Percentiles rank a stretch among this genome's conserved stretches.
phyloP scores from a whole-genome alignment of 1,140 invertebrate genomes.

The Choristoneura fumiferana region DNA sequence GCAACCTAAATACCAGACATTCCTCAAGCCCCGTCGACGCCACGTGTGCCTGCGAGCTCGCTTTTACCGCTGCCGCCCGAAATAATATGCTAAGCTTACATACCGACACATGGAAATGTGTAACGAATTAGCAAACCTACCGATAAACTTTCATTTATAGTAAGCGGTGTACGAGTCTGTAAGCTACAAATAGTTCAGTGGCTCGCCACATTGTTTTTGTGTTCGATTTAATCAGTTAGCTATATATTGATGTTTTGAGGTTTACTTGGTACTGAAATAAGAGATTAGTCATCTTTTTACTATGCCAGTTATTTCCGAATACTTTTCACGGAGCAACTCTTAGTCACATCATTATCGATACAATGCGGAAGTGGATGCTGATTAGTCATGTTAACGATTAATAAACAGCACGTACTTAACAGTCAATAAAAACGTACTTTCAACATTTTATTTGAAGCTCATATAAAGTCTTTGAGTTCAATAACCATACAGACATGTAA shows the following conservation, averaged over 20 bases:
- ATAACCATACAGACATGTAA: slow-evolving; percentile 55
- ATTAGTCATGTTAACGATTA: slow-evolving; percentile 18
- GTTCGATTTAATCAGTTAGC: background rate
- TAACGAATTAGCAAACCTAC: slow-evolving; percentile 48
- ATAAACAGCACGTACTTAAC: background rate
- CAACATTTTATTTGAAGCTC: slow-evolving; percentile 25
- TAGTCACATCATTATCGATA: slow-evolving; percentile 14
- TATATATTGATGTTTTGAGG: background rate
- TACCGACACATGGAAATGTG: slow-evolving; percentile 46
- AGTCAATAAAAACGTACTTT: background rate
- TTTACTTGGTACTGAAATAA: background rate
- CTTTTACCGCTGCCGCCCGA: slow-evolving; percentile 59
- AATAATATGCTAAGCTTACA: slow-evolving; percentile 56
- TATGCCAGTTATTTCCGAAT: slow-evolving; percentile 16
- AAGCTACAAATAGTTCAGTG: background rate
- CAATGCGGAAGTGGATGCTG: slow-evolving; percentile 5
- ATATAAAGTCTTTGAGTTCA: slow-evolving; percentile 55
- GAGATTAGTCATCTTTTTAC: slow-evolving; percentile 12
- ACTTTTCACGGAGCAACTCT: background rate
- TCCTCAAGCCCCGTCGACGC: slow-evolving; percentile 59
- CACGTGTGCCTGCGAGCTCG: slow-evolving; percentile 56
- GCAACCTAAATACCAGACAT: slow-evolving; percentile 75
- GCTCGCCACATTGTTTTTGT: background rate
- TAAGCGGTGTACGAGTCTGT: slow-evolving; percentile 2
- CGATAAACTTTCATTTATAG: slow-evolving; percentile 34